Evolutionary conservation across 1,140 invertebrate species (phyloP), one percentile per base, ranked within the genome.

Genomic region (Eurosta solidaginis): DNA sequence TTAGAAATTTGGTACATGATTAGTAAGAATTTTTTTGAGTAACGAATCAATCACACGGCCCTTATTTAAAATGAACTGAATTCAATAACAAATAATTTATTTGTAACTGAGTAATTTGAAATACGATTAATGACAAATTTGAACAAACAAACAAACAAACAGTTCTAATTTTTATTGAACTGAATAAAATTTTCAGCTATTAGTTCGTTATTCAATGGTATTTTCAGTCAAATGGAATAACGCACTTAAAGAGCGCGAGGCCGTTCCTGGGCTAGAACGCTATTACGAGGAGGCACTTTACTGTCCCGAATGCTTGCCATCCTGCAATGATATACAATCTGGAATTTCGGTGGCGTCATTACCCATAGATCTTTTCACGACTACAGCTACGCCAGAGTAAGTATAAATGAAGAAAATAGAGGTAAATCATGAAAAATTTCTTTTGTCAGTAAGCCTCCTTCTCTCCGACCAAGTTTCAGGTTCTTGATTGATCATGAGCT

Each of bases 191-290:
- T n/a, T n/a, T n/a, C n/a, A n/a, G n/a, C n/a, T n/a, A n/a, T n/a
- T n/a, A n/a, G n/a, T n/a, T n/a, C n/a, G n/a, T n/a, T n/a, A n/a
- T n/a, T n/a, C n/a, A 63, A n/a, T 47, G 20, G 20, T 36, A 59
- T 77, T 27, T 52, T 74, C 78, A 87, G 85, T 87, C 78, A 87
- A 87, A 83, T 87, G 85, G 86, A 40, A 80, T 74, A 87, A 87
- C 73, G 83, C 86, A 79, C 82, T 87, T 74, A 87, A 85, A 79
- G 79, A 83, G 76, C 84, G 84, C 33, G 45, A 77, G 14, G 47
- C 78, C 40, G 75, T 86, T 42, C 79, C 81, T n/a, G 86, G 85
- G 0, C 80, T 87, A 78, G 83, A 86, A 80, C 83, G 85, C 9
- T 85, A 86, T 79, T 49, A 82, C 79, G 82, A 86, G 79, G 86